Evolutionary conservation across 2,888 invertebrate species (phyloP), one percentile per base, ranked within the genome.

Genomic region (Hemistola chrysoprasaria): DNA sequence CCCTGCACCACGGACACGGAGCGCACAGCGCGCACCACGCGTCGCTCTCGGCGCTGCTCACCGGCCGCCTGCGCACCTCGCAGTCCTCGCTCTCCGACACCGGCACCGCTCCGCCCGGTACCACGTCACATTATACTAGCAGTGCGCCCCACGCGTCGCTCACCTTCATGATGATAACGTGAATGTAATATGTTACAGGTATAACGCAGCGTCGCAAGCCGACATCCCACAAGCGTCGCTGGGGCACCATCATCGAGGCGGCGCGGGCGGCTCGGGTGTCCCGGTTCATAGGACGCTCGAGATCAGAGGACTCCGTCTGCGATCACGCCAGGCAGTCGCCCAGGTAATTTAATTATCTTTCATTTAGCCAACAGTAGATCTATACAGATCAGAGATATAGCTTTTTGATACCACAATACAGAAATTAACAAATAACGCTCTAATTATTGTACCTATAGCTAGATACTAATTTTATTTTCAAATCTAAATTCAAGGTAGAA

Each of bases 221-320:
- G 36, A 82, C 91, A 16, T 90, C 92, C 5, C 93, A 94, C 78
- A 95, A 95, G 78, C 92, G 94, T 22, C 91, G 94, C 61, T 95
- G 95, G 95, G 95, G 94, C 47, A 95, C 96, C 24, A 89, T 96
- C 47, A 96, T 96, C 70, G 96, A 96, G 72, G 96, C 96, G 28
- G 95, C 96, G 25, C 94, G 95, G 66, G 92, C 93, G 46, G 95
- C 95, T 16, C 92, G 93, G 62, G 95, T 96, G 31, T 93, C 95
- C 11, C 91, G 95, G 50, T 91, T 96, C 62, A 94, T 96, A 53
- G 95, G 95, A 20, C 91, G 95, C 55, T 93, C 93, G 29, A 71
- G 87, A 51, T 96, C 96, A 1, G 96, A 96, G 78, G 96, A 96
- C 76, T 96, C 96, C 6, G 95, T 96, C 34, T 91, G 91, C 67